Conservation (phyloP, 2,888 invertebrate species). For the Tubulanus polymorphus region DNA sequence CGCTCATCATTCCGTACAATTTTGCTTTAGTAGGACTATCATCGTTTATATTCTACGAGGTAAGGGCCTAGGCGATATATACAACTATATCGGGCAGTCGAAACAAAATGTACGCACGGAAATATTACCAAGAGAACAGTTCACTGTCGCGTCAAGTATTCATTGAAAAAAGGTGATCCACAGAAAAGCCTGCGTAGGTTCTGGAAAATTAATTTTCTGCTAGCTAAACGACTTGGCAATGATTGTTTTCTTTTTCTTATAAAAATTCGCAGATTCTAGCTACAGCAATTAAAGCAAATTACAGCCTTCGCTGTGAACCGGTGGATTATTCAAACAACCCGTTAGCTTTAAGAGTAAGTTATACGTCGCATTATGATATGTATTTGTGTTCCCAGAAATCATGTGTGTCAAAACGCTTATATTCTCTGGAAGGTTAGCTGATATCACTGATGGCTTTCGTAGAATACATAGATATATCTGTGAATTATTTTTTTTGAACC, state of each 20-base stretch:
- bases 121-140: neutral
- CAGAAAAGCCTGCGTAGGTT: neutral
- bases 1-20: slow-evolving; percentile 79
- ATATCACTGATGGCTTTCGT: neutral
- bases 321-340: slow-evolving; percentile 69
- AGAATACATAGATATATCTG: neutral
- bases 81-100: neutral
- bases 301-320: slow-evolving; percentile 82
- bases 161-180: neutral
- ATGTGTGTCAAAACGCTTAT: too few relatives aligned
- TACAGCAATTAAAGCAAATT: slow-evolving; percentile 80
- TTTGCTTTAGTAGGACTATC: slow-evolving; percentile 85
- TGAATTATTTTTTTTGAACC: slow-evolving; percentile 6
- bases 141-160: neutral
- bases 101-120: too few relatives aligned
- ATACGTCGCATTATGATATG: too few relatives aligned
- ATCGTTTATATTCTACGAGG: slow-evolving; percentile 88
- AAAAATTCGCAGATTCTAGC: slow-evolving; percentile 51
- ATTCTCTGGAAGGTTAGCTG: neutral
- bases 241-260: slow-evolving; percentile 26
- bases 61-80: too few relatives aligned
- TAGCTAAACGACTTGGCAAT: neutral
- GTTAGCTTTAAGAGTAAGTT: slow-evolving; percentile 69
- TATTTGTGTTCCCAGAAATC: too few relatives aligned
- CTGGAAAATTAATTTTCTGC: neutral